Percentiles rank a stretch among this genome's conserved stretches.
Evolutionary conservation across 2,113 vertebrate species (phyloP).

Genomic region (Syngnathus typhle): DNA sequence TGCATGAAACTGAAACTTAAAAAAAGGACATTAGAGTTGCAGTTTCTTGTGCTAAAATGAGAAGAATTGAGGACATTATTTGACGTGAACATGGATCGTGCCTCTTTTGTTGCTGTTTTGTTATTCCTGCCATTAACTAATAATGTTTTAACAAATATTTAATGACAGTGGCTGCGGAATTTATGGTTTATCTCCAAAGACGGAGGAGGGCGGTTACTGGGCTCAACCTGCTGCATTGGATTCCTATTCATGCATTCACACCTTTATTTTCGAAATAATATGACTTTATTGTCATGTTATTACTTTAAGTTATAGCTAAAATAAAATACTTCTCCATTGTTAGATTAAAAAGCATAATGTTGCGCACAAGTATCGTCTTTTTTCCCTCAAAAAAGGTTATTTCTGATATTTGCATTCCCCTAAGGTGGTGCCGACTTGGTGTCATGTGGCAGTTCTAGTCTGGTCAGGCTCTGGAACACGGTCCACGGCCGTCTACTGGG

Average conservation of each 20-base stretch:
- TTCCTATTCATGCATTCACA: not conserved
- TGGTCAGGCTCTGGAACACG: slow-evolving; percentile 71
- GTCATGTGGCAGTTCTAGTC: slow-evolving; percentile 68
- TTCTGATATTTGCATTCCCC: not conserved
- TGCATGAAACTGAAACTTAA: not conserved
- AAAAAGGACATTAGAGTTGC: not conserved
- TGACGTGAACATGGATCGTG: not conserved
- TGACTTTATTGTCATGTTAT: not conserved
- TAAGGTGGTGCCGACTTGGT: slow-evolving; percentile 65
- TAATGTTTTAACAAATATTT: slow-evolving; percentile 4
- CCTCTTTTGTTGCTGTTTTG: not conserved
- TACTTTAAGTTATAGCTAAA: not conserved
- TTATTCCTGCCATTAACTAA: not conserved
- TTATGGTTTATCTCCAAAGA: not conserved
- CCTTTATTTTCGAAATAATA: not conserved
- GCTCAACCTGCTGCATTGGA: not conserved
- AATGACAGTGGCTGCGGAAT: not conserved
- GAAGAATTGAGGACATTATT: not conserved
- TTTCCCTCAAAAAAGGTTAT: not conserved
- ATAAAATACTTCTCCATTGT: not conserved
- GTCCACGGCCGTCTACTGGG: slow-evolving; percentile 55
- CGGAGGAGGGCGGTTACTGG: not conserved
- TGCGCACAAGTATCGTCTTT: not conserved
- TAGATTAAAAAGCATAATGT: not conserved
- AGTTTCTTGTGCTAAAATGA: not conserved